Evolutionary conservation across 2,888 invertebrate species (phyloP).

Genomic region (Chironomus riparius): DNA sequence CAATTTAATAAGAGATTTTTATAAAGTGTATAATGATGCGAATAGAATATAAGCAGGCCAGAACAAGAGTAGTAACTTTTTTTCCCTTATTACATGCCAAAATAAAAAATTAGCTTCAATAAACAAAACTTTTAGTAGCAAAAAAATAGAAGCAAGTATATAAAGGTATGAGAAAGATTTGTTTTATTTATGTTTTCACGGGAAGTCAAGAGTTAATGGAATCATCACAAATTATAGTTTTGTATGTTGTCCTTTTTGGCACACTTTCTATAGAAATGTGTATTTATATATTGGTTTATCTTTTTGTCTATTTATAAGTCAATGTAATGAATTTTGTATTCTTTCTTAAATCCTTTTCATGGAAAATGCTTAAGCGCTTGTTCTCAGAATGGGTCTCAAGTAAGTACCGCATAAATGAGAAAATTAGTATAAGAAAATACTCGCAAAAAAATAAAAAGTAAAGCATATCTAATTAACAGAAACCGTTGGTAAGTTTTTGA

Average conservation of each 20-base stretch:
- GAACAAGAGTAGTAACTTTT: not conserved
- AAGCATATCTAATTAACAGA: too few relatives aligned
- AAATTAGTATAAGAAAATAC: too few relatives aligned
- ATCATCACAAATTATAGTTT: constrained; percentile 6
- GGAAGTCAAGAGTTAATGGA: constrained; percentile 16
- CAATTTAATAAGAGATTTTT: constrained; percentile 15
- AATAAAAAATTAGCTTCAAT: not conserved
- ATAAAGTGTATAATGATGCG: not conserved
- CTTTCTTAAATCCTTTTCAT: too few relatives aligned
- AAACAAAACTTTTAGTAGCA: not conserved
- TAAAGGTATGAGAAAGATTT: not conserved
- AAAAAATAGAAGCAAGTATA: not conserved
- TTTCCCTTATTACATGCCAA: not conserved
- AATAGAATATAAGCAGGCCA: not conserved
- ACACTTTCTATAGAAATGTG: not conserved
- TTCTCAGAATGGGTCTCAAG: too few relatives aligned
- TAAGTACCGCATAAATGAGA: too few relatives aligned
- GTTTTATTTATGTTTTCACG: not conserved
- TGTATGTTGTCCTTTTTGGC: not conserved
- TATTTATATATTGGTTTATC: too few relatives aligned
- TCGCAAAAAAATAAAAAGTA: too few relatives aligned
- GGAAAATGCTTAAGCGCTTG: too few relatives aligned
- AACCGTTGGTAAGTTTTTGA: too few relatives aligned
- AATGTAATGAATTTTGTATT: too few relatives aligned
- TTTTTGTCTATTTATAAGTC: too few relatives aligned